phyloP scores from a whole-genome alignment of 1,140 invertebrate genomes.

The Brachionus koreanus region DNA sequence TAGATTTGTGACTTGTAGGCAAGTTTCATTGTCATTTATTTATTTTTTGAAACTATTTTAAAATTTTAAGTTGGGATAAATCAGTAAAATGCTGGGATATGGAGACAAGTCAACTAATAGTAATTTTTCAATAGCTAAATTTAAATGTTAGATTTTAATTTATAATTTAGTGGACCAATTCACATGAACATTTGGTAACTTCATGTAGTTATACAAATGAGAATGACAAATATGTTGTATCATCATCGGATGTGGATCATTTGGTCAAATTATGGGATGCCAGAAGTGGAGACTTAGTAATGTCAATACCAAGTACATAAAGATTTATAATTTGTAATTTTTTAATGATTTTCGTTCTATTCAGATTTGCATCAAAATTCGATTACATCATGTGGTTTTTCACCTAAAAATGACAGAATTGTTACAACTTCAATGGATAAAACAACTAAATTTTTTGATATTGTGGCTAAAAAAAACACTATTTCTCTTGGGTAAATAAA shows the following conservation, averaged over 20 bases:
- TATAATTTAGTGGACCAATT: slow-evolving; percentile 49
- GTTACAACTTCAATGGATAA: slow-evolving; percentile 57
- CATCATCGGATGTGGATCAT: slow-evolving; percentile 53
- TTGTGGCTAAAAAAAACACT: slow-evolving; percentile 50
- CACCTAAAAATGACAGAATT: slow-evolving; percentile 52
- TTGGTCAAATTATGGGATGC: slow-evolving; percentile 53
- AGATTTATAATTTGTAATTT: not conserved
- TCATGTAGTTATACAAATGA: slow-evolving; percentile 51
- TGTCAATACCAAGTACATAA: slow-evolving; percentile 48
- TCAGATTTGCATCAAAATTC: slow-evolving; percentile 50
- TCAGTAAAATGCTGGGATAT: slow-evolving; percentile 51
- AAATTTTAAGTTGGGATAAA: slow-evolving; percentile 53
- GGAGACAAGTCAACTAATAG: slow-evolving; percentile 51
- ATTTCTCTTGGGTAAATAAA: slow-evolving; percentile 50
- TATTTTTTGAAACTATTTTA: not conserved
- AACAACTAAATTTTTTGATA: slow-evolving; percentile 55
- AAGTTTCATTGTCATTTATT: not conserved
- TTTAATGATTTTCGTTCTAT: not conserved
- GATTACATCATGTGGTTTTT: slow-evolving; percentile 53
- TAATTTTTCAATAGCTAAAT: slow-evolving; percentile 45
- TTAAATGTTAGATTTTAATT: not conserved
- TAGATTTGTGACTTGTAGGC: slow-evolving; percentile 35
- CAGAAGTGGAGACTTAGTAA: slow-evolving; percentile 49
- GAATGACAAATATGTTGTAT: slow-evolving; percentile 50
- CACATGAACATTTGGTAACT: slow-evolving; percentile 53